Percentiles rank a stretch among this genome's conserved stretches.
Conservation (phyloP, 2,888 invertebrate species). For the Ochropleura leucogaster region DNA sequence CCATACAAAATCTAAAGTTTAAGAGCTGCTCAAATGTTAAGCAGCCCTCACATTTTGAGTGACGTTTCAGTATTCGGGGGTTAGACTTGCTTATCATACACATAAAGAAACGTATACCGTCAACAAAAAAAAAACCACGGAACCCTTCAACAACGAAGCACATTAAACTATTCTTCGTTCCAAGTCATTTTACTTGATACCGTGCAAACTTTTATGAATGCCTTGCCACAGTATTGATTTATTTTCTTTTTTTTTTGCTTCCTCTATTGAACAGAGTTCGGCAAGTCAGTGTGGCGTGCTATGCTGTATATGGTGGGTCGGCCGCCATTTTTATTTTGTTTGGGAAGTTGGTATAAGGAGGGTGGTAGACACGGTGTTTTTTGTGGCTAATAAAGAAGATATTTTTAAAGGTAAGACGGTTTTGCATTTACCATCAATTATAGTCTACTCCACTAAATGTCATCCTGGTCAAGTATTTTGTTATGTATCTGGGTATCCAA, state of each 20-base stretch:
- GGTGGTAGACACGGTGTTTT: conserved; percentile 23
- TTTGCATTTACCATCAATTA: not conserved
- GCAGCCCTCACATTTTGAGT: too few relatives aligned
- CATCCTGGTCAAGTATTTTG: too few relatives aligned
- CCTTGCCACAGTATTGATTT: conserved; percentile 75
- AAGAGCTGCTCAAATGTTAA: too few relatives aligned
- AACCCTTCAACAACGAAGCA: conserved; percentile 61
- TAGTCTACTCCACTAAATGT: too few relatives aligned
- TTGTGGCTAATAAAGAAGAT: not conserved
- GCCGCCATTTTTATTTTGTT: conserved; percentile 54
- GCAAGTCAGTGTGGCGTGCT: conserved; percentile 75
- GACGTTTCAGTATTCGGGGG: too few relatives aligned
- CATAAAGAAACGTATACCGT: too few relatives aligned
- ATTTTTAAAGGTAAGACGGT: conserved; percentile 31
- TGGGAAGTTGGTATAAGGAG: conserved; percentile 38
- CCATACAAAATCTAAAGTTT: too few relatives aligned
- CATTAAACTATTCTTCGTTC: conserved; percentile 53
- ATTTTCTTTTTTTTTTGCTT: conserved; percentile 75
- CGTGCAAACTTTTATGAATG: conserved; percentile 82
- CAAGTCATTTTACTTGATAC: conserved; percentile 74
- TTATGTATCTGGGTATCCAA: too few relatives aligned
- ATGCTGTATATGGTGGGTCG: conserved; percentile 72
- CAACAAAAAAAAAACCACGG: conserved; percentile 58
- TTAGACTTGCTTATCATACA: too few relatives aligned
- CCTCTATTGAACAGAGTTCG: conserved; percentile 69